Evolutionary conservation across 2,113 vertebrate genomes (phyloP), one percentile per base, ranked within the genome.

Genomic region (Cynoglossus semilaevis): DNA sequence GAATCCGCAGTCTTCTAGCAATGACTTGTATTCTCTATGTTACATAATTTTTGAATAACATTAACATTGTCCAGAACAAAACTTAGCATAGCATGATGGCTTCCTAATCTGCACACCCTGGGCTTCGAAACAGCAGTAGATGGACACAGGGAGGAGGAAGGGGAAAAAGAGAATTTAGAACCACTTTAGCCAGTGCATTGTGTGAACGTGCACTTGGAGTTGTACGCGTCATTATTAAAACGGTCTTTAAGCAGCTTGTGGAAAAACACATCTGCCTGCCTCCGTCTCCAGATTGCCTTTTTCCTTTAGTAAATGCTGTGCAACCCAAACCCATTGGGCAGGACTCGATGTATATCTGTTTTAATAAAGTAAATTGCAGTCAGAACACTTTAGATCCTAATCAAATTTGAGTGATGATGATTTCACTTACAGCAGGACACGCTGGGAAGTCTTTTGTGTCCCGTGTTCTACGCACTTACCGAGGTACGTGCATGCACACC

Each of bases 331-430:
- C 40, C 55, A 42, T 41, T 29, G 51, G 68, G 29, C 51, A 37
- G 49, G 41, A 11, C 56, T 70, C 54, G 45, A 62, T 67, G 67
- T 63, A 48, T 40, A 34, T 75, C 72, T 44, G 55, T 70, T 84
- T 82, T 82, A 80, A 83, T 77, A 65, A 79, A 79, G 73, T 50
- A 75, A 81, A 86, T 77, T 83, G 74, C 63, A 77, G 76, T 76
- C 72, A 73, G 75, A 82, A 82, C 67, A 73, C 77, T 68, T 50
- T 61, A 67, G 67, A 71, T 70, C 70, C 71, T 80, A 87, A 88
- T 88, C 65, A 61, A 15, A 86, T 84, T 82, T 76, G 58, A 78
- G 70, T 59, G 70, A 80, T 78, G 72, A 85, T 84, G 64, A 78
- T 86, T 79, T 69, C 69, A 85, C 72, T 82, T 66, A 50, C 40